A percentile compares a stretch with the other conserved stretches of the same genome.
phyloP scores from a whole-genome alignment of 2,797 vertebrate species.

The Pangasius mekongensis region DNA sequence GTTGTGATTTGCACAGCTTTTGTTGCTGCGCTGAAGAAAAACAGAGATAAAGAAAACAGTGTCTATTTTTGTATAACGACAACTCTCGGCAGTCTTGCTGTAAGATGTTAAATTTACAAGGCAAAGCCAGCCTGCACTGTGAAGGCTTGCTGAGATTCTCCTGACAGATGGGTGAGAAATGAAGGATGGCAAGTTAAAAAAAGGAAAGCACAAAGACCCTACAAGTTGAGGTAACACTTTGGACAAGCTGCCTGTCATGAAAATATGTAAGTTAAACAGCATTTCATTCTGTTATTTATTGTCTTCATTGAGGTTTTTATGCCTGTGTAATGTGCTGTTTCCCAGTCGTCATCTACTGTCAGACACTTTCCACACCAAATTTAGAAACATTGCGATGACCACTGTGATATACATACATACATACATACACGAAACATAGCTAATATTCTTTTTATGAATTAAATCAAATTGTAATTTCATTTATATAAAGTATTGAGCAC shows the following conservation, averaged over 20 bases:
- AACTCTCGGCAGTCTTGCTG: slow-evolving; percentile 74
- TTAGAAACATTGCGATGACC: not conserved
- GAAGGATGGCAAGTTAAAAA: slow-evolving; percentile 67
- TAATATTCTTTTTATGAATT: not conserved
- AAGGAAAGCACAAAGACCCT: slow-evolving; percentile 60
- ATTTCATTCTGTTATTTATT: slow-evolving; percentile 59
- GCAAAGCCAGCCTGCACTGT: slow-evolving; percentile 69
- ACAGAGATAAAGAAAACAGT: slow-evolving; percentile 65
- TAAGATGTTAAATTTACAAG: slow-evolving; percentile 77
- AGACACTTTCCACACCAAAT: not conserved
- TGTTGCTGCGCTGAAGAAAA: slow-evolving; percentile 69
- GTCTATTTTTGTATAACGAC: slow-evolving; percentile 76
- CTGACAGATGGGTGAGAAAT: slow-evolving; percentile 73
- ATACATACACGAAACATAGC: not conserved
- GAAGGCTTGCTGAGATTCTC: slow-evolving; percentile 66
- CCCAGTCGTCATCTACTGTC: not conserved
- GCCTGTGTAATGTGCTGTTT: slow-evolving; percentile 16
- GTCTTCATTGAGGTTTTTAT: slow-evolving; percentile 46
- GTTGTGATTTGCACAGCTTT: slow-evolving; percentile 72
- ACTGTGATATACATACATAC: not conserved
- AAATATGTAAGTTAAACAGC: slow-evolving; percentile 55
- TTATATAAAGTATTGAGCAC: not conserved
- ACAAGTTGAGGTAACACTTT: slow-evolving; percentile 63
- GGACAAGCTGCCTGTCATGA: slow-evolving; percentile 67
- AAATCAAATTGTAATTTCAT: not conserved